Conservation (phyloP, 2,797 vertebrate genomes). For the Pelobates cultripes region DNA sequence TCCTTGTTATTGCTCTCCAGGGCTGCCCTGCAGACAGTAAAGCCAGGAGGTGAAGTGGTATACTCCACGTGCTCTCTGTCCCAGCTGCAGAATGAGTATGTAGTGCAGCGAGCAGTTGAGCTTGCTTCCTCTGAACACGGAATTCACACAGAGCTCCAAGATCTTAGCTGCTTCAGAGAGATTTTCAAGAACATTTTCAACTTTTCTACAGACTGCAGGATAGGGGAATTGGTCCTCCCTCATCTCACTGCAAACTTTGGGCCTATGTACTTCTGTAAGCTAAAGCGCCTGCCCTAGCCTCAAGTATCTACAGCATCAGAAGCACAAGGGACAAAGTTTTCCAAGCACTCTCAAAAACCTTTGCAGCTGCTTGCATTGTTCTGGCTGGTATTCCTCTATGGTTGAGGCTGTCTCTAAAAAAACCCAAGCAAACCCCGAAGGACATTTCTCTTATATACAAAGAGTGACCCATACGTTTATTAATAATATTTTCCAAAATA, state of each 20-base stretch:
- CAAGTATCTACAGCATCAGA: neutral
- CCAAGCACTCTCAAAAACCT: no score
- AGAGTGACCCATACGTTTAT: no score
- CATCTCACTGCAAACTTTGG: slow-evolving; percentile 93
- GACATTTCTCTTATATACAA: no score
- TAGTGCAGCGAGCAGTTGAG: slow-evolving; percentile 80
- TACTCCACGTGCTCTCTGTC: slow-evolving; percentile 93
- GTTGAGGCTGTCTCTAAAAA: no score
- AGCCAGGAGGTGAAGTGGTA: slow-evolving; percentile 81
- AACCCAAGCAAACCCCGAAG: no score
- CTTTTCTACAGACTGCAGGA: slow-evolving; percentile 76
- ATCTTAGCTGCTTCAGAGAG: slow-evolving; percentile 73
- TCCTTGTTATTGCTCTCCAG: slow-evolving; percentile 64
- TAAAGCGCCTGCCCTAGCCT: slow-evolving; percentile 72
- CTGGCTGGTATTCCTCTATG: no score
- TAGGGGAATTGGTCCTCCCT: slow-evolving; percentile 91
- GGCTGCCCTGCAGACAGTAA: slow-evolving; percentile 81
- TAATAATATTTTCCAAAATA: no score
- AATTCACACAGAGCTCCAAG: slow-evolving; percentile 72
- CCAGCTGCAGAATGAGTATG: slow-evolving; percentile 86
- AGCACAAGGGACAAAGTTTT: neutral
- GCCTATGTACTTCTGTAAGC: slow-evolving; percentile 92
- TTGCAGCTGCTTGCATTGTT: no score
- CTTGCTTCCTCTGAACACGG: slow-evolving; percentile 75
- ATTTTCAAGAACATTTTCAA: slow-evolving; percentile 84